Evolutionary conservation across 1,140 invertebrate genomes (phyloP), one percentile per base, ranked within the genome.

Genomic region (Drosophila obscura): DNA sequence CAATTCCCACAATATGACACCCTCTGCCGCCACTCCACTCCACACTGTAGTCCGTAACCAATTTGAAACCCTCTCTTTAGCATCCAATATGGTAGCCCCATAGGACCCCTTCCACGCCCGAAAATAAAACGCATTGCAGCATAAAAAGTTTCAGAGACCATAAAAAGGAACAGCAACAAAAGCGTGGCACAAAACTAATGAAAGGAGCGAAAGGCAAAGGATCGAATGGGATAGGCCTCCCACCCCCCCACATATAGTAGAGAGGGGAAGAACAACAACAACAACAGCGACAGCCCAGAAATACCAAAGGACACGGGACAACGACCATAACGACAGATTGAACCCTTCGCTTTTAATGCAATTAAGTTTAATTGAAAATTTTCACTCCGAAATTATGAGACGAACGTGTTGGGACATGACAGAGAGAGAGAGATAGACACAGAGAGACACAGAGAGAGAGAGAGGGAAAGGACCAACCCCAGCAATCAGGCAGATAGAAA

Each of bases 321-420:
- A 64, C 43, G 81, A 61, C 60, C 72, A 63, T 85, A 85, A 85
- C 82, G 83, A 88, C 83, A 88, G 83, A 88, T 88, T 88, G 83
- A 88, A 88, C 83, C 83, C 83, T 88, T 88, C 80, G 83, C 83
- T 88, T 88, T 88, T 88, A 88, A 88, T 88, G 83, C 83, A 88
- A 88, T 88, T 88, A 88, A 83, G 83, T 89, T 88, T 88, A 88
- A 88, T 88, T 88, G 83, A 88, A 88, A 88, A 88, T 88, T 88
- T 88, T 83, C 83, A 88, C 83, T 88, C 83, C 67, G 35, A 88
- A 88, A 88, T 88, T 88, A 88, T 88, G 83, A 88, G 83, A 44
- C 72, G 79, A 88, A 88, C 83, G 83, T 88, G 83, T 79, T 59
- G 62, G 50, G 56, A 67, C 50, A 43, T 43, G 44, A 13, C 24